Conservation (phyloP, 2,797 vertebrate genomes). For the Sebastes cheni region DNA sequence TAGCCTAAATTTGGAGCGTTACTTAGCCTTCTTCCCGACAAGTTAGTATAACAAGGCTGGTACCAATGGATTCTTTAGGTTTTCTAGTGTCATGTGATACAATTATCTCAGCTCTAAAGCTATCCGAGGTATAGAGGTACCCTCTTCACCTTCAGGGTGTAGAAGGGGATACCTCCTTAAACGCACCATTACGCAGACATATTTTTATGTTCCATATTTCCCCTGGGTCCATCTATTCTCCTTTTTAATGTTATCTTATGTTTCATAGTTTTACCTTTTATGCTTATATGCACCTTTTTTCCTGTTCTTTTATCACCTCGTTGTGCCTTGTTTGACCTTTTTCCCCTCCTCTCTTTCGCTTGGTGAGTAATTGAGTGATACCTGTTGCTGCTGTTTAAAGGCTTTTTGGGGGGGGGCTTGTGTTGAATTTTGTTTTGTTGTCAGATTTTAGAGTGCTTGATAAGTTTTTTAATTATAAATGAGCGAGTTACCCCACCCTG, state of each 20-base stretch:
- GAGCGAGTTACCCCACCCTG: not conserved
- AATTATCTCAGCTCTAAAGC: too few species aligned
- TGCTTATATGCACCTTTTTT: not conserved
- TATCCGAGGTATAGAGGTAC: too few species aligned
- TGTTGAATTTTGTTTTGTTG: not conserved
- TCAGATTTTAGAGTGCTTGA: not conserved
- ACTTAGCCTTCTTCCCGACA: too few species aligned
- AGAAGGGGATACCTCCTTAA: not conserved
- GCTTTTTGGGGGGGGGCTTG: not conserved
- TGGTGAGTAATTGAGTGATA: not conserved
- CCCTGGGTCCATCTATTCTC: not conserved
- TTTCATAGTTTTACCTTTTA: not conserved
- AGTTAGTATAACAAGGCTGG: too few species aligned
- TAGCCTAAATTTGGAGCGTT: too few species aligned
- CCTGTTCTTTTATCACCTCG: not conserved
- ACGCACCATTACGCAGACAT: not conserved
- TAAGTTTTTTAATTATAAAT: constrained; percentile 13
- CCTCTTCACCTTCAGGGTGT: too few species aligned
- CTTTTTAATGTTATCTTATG: not conserved
- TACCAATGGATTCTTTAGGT: too few species aligned
- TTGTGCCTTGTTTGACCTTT: not conserved
- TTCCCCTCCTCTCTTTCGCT: not conserved
- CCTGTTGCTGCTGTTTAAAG: not conserved
- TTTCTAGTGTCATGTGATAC: too few species aligned
- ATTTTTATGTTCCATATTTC: not conserved